These are phyloP conservation scores for Elmis aenea DNA, from an alignment of 2,888 invertebrate species.

Conservation along the genomic window DNA sequence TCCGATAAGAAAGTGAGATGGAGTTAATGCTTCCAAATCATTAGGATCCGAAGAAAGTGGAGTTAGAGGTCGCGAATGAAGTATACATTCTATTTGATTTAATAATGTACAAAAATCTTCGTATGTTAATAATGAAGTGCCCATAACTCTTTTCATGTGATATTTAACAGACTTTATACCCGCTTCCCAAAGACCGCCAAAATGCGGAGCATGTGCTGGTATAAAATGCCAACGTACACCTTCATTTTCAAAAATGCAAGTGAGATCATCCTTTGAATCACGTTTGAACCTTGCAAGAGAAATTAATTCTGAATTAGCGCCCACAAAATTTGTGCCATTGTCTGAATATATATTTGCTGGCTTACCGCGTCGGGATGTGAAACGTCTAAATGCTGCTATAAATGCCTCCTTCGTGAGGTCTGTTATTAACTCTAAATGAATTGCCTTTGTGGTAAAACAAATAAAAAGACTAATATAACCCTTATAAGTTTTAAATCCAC, in stretches of 20 bases:
- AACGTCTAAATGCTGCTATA: slow-evolving; percentile 31
- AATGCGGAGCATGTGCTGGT: slow-evolving; percentile 31
- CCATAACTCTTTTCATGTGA: slow-evolving; percentile 30
- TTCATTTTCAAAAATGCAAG: too few relatives aligned
- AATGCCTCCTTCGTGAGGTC: slow-evolving; percentile 32
- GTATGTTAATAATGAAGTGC: slow-evolving; percentile 25
- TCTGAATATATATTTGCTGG: slow-evolving; percentile 31
- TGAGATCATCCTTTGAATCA: too few relatives aligned
- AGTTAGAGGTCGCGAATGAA: slow-evolving; percentile 36
- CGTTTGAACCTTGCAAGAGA: too few relatives aligned
- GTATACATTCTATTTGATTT: slow-evolving; percentile 32
- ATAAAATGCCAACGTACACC: slow-evolving; percentile 34
- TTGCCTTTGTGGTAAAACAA: slow-evolving; percentile 29
- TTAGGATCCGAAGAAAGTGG: slow-evolving; percentile 29
- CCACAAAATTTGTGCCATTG: slow-evolving; percentile 36
- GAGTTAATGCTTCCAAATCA: slow-evolving; percentile 27
- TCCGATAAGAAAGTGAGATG: slow-evolving; percentile 33
- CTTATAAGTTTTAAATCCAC: slow-evolving; percentile 21
- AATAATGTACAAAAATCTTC: slow-evolving; percentile 34
- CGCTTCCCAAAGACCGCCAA: slow-evolving; percentile 39
- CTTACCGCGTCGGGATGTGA: slow-evolving; percentile 30
- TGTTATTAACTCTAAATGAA: slow-evolving; percentile 34
- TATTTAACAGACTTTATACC: slow-evolving; percentile 33
- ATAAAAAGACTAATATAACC: slow-evolving; percentile 28
- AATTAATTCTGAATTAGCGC: too few relatives aligned